Percentiles rank a stretch among this genome's conserved stretches.
phyloP scores from a whole-genome alignment of 1,140 invertebrate species.

The Apolygus lucorum region DNA sequence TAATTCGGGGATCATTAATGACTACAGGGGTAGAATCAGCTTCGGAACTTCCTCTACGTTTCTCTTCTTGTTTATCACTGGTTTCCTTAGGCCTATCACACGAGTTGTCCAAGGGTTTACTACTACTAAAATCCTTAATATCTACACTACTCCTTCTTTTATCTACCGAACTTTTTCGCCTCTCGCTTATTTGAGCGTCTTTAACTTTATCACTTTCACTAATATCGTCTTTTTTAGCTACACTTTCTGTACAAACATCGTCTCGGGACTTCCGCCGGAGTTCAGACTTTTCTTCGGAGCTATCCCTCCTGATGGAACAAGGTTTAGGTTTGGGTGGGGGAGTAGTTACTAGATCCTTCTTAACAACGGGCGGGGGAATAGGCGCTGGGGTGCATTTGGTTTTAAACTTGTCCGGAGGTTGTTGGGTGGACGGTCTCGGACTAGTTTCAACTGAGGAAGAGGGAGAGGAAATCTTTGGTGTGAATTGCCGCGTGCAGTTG shows the following conservation, averaged over 20 bases:
- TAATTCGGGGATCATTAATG: not conserved
- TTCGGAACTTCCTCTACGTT: constrained; percentile 29
- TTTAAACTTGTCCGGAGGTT: constrained; percentile 17
- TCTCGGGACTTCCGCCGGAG: constrained; percentile 32
- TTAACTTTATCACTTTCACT: constrained; percentile 32
- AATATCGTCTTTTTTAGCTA: constrained; percentile 29
- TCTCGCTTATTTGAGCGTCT: constrained; percentile 31
- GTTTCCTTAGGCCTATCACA: constrained; percentile 32
- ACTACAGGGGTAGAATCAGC: not conserved
- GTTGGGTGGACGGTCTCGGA: constrained; percentile 20
- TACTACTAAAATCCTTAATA: constrained; percentile 25
- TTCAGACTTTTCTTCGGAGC: constrained; percentile 27
- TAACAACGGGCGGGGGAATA: not conserved
- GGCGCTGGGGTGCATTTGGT: constrained; percentile 2
- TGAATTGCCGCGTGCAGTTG: constrained; percentile 23
- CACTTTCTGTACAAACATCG: constrained; percentile 26
- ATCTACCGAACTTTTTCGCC: constrained; percentile 30
- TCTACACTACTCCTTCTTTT: constrained; percentile 28
- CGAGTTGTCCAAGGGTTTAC: constrained; percentile 26
- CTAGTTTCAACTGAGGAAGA: constrained; percentile 24
- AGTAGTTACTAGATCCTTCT: constrained; percentile 15
- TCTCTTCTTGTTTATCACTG: constrained; percentile 29
- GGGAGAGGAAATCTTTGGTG: constrained; percentile 31
- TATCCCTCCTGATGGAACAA: constrained; percentile 28
- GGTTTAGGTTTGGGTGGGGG: constrained; percentile 25